A percentile compares a stretch with the other conserved stretches of the same genome.
These are phyloP conservation scores for Neuroterus valhalla DNA, from an alignment of 1,140 invertebrate species.

Conservation along the genomic window DNA sequence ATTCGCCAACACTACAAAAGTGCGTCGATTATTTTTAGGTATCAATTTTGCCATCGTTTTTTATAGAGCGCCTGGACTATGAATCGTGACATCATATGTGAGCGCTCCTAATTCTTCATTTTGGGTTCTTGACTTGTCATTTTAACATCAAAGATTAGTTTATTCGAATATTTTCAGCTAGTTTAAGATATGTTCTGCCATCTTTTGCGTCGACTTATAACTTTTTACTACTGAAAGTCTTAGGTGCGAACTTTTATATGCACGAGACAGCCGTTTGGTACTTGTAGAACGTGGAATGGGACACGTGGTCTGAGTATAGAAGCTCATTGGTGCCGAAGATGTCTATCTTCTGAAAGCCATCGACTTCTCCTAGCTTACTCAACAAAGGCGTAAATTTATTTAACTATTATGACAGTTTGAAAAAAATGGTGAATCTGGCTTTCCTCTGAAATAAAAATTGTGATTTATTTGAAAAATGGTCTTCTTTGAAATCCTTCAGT, in stretches of 20 bases:
- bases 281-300: constrained; percentile 20
- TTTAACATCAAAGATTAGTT: neutral
- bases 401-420: constrained; percentile 6
- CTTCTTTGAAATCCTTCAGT: too few relatives aligned
- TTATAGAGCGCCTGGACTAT: too few relatives aligned
- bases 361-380: neutral
- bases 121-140: too few relatives aligned
- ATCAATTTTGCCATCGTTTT: too few relatives aligned
- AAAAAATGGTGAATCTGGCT: constrained; percentile 1
- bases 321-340: too few relatives aligned
- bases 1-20: too few relatives aligned
- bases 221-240: constrained; percentile 9
- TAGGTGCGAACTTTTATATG: constrained; percentile 5
- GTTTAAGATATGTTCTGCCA: neutral
- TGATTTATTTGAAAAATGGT: neutral
- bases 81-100: too few relatives aligned
- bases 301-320: neutral
- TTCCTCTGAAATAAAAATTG: neutral
- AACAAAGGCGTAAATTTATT: constrained; percentile 25
- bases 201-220: constrained; percentile 21
- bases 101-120: too few relatives aligned
- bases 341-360: constrained; percentile 6
- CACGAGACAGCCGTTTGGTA: constrained; percentile 23
- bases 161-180: neutral
- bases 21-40: too few relatives aligned